Evolutionary conservation across 2,888 invertebrate genomes (phyloP).

Genomic region (Euspilapteryx auroguttella): DNA sequence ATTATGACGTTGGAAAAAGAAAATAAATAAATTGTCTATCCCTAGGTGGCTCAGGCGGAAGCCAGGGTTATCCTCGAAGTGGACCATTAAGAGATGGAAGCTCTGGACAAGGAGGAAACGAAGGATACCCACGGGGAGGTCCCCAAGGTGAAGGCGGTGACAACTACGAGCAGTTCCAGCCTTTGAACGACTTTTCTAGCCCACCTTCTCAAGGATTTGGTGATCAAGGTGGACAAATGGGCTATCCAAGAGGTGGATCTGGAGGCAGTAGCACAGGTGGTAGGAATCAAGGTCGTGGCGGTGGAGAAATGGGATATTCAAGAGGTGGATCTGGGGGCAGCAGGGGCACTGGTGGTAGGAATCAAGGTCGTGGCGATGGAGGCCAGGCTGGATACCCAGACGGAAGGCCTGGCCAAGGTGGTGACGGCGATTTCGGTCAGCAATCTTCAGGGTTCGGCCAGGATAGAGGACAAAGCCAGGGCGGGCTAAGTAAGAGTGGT

Average conservation of each 20-base stretch:
- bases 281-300: background rate
- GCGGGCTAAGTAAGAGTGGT: too few species aligned
- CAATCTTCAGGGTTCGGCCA: too few species aligned
- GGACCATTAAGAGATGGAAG: conserved; percentile 12
- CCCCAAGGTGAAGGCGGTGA: conserved; percentile 10
- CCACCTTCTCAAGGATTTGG: conserved; percentile 7
- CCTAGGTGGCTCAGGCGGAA: conserved; percentile 4
- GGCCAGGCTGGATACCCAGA: conserved; percentile 12
- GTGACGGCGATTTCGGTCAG: background rate
- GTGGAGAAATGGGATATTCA: conserved; percentile 9
- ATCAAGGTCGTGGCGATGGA: background rate
- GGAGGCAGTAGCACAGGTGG: conserved; percentile 9
- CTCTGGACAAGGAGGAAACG: conserved; percentile 13
- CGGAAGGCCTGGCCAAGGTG: conserved; percentile 3
- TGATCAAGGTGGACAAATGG: conserved; percentile 1
- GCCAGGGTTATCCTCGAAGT: conserved; percentile 11
- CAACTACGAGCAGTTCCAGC: background rate
- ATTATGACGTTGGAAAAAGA: background rate
- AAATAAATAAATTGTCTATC: background rate
- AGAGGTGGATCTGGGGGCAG: conserved; percentile 14
- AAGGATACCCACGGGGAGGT: conserved; percentile 14
- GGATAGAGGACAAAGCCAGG: too few species aligned
- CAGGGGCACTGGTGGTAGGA: conserved; percentile 2
- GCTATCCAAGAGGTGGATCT: conserved; percentile 15
- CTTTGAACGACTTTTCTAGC: background rate